These are phyloP conservation scores for Coendou prehensilis DNA, from an alignment of 2,797 vertebrate species.

Conservation along the genomic window DNA sequence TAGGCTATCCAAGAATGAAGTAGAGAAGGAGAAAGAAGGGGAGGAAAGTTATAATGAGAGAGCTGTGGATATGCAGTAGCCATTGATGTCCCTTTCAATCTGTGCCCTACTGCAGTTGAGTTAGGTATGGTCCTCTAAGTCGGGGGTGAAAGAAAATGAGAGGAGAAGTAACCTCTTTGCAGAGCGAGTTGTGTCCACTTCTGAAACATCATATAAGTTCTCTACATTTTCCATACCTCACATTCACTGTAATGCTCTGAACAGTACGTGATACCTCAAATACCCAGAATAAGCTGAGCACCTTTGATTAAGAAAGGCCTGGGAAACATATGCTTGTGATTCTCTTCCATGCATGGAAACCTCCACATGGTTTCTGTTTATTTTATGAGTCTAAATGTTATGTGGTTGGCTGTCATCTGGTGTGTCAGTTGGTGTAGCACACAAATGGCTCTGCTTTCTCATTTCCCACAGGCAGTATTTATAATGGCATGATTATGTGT, in stretches of 20 bases:
- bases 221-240: not conserved
- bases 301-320: constrained; percentile 65
- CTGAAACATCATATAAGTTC: not conserved
- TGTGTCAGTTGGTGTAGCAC: constrained; percentile 63
- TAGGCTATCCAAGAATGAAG: not conserved
- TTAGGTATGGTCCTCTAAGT: not conserved
- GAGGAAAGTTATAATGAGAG: not conserved
- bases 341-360: constrained; percentile 41
- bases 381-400: constrained; percentile 66
- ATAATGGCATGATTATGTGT: constrained; percentile 80
- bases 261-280: not conserved
- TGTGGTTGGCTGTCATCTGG: constrained; percentile 79
- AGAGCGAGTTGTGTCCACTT: not conserved
- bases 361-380: constrained; percentile 68
- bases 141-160: not conserved
- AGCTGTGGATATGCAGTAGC: no score
- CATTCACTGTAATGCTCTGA: not conserved
- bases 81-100: not conserved
- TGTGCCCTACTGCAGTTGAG: not conserved
- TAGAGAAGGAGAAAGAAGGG: not conserved
- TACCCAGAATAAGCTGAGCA: not conserved
- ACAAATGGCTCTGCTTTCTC: constrained; percentile 68
- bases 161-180: not conserved
- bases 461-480: constrained; percentile 74
- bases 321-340: constrained; percentile 64